Evolutionary conservation across 2,113 vertebrate species (phyloP), one percentile per base, ranked within the genome.

Genomic region (Notothenia rossii): DNA sequence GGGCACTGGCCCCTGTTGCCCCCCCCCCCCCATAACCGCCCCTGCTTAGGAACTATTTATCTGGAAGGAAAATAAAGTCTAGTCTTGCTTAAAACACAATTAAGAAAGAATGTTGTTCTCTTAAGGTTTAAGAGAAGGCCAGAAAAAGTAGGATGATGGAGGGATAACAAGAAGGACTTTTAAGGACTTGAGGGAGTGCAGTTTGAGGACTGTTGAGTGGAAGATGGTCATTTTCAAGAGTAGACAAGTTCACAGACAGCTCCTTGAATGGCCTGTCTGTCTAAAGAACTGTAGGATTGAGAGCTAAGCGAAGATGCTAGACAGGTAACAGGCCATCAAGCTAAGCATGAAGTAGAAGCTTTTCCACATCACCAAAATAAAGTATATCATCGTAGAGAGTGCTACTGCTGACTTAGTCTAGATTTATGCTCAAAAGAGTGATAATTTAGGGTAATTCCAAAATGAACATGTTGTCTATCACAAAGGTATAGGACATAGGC

Each of bases 191-290:
- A 22, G n/a, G 51, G n/a, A 48, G n/a, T 64, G 43, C 33, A 9
- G 43, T 48, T 40, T 7, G 72, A 83, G 54, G 56, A 54, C 43
- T 12, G 29, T 29, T 29, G 54, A 63, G 22, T 56, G 63, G 58
- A 15, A 73, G 65, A 71, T 51, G 62, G 68, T 60, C 53, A 1
- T 49, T 79, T 33, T 79, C 7, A 61, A 70, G 79, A 72, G 48
- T 54, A 70, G 48, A 40, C 45, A 51, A 55, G 49, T 40, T 58
- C 75, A 55, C 13, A 50, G 20, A 55, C 58, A 63, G 58, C 53
- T 77, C 40, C 74, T 77, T 64, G 8, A 75, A n/a, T 4, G 7
- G 55, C 45, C 33, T 43, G 0, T 6, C 48, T 45, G 50, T 49
- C 0, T 49, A 46, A 71, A 55, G 55, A 66, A 25, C 40, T 29